Evolutionary conservation across 2,797 vertebrate species (phyloP).

Genomic region (Masticophis lateralis): DNA sequence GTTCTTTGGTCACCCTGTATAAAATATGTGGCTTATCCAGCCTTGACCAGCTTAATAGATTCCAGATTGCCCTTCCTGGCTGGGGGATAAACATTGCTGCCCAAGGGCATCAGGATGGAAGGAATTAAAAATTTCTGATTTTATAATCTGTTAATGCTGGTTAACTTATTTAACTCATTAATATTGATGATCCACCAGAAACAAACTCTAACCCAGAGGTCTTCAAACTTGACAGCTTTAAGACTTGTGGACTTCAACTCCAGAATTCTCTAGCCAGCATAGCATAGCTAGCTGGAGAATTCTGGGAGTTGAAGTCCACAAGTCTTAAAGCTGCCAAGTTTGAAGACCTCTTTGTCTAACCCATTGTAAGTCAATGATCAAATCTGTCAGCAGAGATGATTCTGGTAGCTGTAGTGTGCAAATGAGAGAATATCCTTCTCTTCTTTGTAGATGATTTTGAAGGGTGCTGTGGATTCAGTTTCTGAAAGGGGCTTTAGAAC

Average conservation of each 20-base stretch:
- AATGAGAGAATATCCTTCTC: not conserved
- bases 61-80: not conserved
- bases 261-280: too few species aligned
- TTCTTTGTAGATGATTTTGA: not conserved
- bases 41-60: not conserved
- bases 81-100: not conserved
- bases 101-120: not conserved
- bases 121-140: not conserved
- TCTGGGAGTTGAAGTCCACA: too few species aligned
- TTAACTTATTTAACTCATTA: not conserved
- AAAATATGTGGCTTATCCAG: not conserved
- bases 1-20: not conserved
- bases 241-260: too few species aligned
- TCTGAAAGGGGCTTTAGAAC: not conserved
- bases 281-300: too few species aligned
- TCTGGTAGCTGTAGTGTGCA: not conserved
- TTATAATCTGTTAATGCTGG: not conserved
- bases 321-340: too few species aligned
- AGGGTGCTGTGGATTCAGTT: not conserved
- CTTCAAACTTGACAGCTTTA: too few species aligned
- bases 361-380: rapidly evolving
- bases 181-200: not conserved
- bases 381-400: not conserved
- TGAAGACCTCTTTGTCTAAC: not conserved
- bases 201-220: not conserved